phyloP scores from a whole-genome alignment of 1,140 invertebrate genomes.

The Rhagoletis pomonella region DNA sequence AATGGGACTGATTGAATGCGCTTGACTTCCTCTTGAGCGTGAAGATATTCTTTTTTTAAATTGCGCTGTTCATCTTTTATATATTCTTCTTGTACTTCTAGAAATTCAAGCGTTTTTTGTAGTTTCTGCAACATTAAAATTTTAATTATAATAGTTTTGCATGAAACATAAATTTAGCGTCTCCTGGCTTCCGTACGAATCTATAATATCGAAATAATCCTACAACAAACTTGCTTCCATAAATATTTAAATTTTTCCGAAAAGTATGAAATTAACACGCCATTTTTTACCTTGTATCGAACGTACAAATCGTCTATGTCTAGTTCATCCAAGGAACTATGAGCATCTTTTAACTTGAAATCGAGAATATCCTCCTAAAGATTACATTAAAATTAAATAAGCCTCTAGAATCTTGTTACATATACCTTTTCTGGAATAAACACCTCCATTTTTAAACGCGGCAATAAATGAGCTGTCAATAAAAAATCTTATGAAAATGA shows the following conservation, averaged over 20 bases:
- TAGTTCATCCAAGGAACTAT: slow-evolving; percentile 81
- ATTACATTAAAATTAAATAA: slow-evolving; percentile 44
- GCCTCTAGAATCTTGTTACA: neutral
- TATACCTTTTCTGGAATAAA: slow-evolving; percentile 82
- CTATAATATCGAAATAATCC: too few species aligned
- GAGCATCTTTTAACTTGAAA: slow-evolving; percentile 77
- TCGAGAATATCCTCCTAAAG: slow-evolving; percentile 79
- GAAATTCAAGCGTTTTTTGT: slow-evolving; percentile 95
- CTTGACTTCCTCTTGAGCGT: slow-evolving; percentile 98
- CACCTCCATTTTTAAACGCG: slow-evolving; percentile 79
- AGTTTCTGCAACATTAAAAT: slow-evolving; percentile 83
- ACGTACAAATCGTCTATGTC: slow-evolving; percentile 95
- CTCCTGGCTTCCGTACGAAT: too few species aligned
- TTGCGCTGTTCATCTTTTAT: slow-evolving; percentile 99
- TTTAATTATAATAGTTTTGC: neutral
- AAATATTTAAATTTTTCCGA: too few species aligned
- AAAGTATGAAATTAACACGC: neutral
- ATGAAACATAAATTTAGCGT: too few species aligned
- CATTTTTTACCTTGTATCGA: slow-evolving; percentile 87
- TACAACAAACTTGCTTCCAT: too few species aligned
- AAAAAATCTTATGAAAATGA: slow-evolving; percentile 24
- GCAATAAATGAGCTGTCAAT: slow-evolving; percentile 64
- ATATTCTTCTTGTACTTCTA: slow-evolving; percentile 98
- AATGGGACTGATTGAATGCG: slow-evolving; percentile 97
- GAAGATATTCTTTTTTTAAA: slow-evolving; percentile 97